Percentiles rank a stretch among this genome's conserved stretches.
Evolutionary conservation across 2,113 vertebrate species (phyloP).

Genomic region (Dasyurus viverrinus): DNA sequence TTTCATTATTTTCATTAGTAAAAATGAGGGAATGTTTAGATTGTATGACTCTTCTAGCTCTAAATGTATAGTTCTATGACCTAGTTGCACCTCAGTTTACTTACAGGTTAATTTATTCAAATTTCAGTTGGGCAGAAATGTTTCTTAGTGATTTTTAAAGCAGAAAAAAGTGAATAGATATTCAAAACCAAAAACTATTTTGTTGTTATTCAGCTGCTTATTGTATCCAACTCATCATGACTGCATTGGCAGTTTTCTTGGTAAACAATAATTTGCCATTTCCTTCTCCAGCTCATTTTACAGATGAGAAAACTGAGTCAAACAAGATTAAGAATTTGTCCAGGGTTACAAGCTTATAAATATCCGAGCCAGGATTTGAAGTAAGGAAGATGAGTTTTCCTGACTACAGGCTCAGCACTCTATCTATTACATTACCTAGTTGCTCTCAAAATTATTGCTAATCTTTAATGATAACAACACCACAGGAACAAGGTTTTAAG

Average conservation of each 20-base stretch:
- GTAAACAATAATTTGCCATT: neutral
- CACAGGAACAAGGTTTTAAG: neutral
- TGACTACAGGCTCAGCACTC: neutral
- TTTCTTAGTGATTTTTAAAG: neutral
- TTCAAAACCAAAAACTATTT: neutral
- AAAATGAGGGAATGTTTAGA: neutral
- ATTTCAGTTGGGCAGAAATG: neutral
- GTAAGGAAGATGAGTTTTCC: neutral
- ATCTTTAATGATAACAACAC: neutral
- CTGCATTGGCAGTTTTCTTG: neutral
- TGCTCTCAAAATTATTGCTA: neutral
- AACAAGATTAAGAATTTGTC: neutral
- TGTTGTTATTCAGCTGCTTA: neutral
- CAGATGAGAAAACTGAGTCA: neutral
- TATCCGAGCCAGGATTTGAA: neutral
- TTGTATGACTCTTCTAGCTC: too few species aligned
- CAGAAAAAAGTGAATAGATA: neutral
- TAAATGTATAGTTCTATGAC: neutral
- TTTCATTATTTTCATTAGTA: neutral
- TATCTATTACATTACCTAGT: neutral
- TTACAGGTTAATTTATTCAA: neutral
- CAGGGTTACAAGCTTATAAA: neutral
- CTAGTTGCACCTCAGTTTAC: neutral
- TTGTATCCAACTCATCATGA: neutral
- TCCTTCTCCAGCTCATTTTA: neutral